These are phyloP conservation scores for Cryptocephalus moraei DNA, from an alignment of 2,888 invertebrate genomes.

Conservation along the genomic window DNA sequence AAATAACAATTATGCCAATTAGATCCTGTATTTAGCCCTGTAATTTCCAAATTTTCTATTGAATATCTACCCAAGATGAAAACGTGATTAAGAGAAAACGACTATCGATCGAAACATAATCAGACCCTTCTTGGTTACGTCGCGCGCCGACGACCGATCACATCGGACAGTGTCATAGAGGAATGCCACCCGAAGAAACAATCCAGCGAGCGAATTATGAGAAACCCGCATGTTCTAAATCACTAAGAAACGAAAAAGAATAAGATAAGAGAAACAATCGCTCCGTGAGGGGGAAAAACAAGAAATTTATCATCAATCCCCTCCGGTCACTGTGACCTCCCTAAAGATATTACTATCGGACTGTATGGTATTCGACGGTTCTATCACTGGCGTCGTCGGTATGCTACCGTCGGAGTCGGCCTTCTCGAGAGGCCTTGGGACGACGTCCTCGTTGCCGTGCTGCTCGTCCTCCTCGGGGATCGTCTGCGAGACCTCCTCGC, in stretches of 20 bases:
- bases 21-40: too few species aligned
- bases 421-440: conserved; percentile 11
- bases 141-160: too few species aligned
- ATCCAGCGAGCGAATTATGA: background rate
- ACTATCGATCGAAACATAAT: too few species aligned
- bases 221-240: background rate
- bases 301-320: conserved; percentile 5
- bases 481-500: conserved; percentile 33
- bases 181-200: background rate
- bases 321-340: conserved; percentile 14
- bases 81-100: too few species aligned
- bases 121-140: too few species aligned
- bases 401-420: background rate
- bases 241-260: too few species aligned
- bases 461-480: conserved; percentile 31
- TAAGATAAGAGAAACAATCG: too few species aligned
- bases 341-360: conserved; percentile 12
- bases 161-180: too few species aligned
- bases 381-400: conserved; percentile 4
- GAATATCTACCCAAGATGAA: too few species aligned
- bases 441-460: conserved; percentile 16
- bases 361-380: conserved; percentile 1
- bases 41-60: too few species aligned
- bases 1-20: too few species aligned
- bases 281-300: background rate